These are phyloP conservation scores for Neomicropteryx cornuta DNA, from an alignment of 1,140 invertebrate species.

Conservation along the genomic window DNA sequence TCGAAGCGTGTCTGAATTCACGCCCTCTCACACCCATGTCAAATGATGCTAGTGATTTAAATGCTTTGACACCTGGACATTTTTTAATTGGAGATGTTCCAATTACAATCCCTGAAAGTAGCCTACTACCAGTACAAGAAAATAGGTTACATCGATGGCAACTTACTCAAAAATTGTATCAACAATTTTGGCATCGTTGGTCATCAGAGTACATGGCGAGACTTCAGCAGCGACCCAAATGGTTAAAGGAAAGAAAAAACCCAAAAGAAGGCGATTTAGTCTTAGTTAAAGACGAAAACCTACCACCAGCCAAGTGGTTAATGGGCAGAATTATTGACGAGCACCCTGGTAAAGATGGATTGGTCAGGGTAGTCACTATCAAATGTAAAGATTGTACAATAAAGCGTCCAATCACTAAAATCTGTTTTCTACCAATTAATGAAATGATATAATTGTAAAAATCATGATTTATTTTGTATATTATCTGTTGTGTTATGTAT, in stretches of 20 bases:
- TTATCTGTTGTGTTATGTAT: no score
- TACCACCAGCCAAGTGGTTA: conserved; percentile 12
- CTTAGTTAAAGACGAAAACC: conserved; percentile 13
- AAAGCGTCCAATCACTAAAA: no score
- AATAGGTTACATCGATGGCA: conserved; percentile 9
- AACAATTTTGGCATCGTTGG: conserved; percentile 13
- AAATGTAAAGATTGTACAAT: conserved; percentile 14
- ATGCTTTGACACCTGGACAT: conserved; percentile 10
- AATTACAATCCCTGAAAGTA: conserved; percentile 7
- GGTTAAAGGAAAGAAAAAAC: conserved; percentile 4
- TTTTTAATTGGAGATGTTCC: conserved; percentile 14
- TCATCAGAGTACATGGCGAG: conserved; percentile 16
- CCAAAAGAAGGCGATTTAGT: conserved; percentile 9
- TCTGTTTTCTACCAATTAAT: no score
- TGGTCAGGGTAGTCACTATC: conserved; percentile 24
- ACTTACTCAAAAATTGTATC: conserved; percentile 10
- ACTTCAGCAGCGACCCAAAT: conserved; percentile 17
- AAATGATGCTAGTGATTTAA: conserved; percentile 13
- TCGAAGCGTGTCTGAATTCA: conserved; percentile 20
- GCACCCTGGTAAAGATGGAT: conserved; percentile 22
- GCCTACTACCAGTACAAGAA: conserved; percentile 1
- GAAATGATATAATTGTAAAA: no score
- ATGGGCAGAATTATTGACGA: conserved; percentile 18
- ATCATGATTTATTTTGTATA: no score
- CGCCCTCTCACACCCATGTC: conserved; percentile 10